Percentiles rank a stretch among this genome's conserved stretches.
Evolutionary conservation across 2,113 vertebrate genomes (phyloP).

Genomic region (Rhombomys opimus): DNA sequence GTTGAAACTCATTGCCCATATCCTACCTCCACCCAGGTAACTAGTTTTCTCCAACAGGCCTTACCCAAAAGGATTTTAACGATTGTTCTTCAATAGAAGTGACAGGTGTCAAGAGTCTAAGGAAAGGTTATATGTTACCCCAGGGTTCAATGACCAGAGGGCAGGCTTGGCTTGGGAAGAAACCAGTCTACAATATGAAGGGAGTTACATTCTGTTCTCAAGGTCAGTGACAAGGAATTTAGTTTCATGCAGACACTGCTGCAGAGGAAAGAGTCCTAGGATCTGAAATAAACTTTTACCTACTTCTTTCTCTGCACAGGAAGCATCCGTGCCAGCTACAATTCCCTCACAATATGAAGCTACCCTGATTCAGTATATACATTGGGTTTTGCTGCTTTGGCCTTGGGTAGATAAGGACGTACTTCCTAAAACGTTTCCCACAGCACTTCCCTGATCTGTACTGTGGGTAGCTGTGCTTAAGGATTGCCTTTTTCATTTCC

Average conservation of each 20-base stretch:
- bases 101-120: constrained; percentile 17
- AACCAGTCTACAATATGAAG: background rate
- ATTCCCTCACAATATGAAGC: background rate
- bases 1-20: background rate
- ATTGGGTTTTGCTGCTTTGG: background rate
- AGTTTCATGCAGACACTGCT: background rate
- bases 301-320: background rate
- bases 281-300: background rate
- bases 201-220: background rate
- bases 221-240: background rate
- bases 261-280: background rate
- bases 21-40: background rate
- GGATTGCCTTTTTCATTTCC: constrained; percentile 28
- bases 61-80: background rate
- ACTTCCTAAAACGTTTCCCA: background rate
- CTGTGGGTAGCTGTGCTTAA: background rate
- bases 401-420: background rate
- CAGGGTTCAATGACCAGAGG: background rate
- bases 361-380: background rate
- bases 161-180: background rate
- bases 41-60: background rate
- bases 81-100: background rate
- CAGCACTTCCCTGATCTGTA: background rate
- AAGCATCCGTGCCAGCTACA: background rate
- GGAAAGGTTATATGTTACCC: background rate